phyloP scores from a whole-genome alignment of 2,888 invertebrate species.

The Platycheirus rosarum region DNA sequence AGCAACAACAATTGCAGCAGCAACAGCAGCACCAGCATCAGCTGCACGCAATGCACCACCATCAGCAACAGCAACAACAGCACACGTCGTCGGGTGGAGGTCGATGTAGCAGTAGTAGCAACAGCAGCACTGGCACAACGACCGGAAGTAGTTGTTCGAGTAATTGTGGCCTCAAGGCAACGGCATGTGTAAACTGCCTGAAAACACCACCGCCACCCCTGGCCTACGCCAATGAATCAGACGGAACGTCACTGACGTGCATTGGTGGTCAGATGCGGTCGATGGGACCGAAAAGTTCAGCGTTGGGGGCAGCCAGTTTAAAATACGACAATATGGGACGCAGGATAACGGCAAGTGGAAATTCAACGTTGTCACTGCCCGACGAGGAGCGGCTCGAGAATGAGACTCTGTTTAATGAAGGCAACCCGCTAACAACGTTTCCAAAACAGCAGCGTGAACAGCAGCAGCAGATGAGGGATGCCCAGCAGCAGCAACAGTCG shows the following conservation, averaged over 20 bases:
- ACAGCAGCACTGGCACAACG: constrained; percentile 60
- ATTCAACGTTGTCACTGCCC: constrained; percentile 92
- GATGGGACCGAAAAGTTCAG: constrained; percentile 76
- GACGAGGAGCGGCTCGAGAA: constrained; percentile 83
- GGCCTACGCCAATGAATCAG: constrained; percentile 74
- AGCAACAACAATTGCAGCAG: constrained; percentile 60
- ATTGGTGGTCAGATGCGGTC: constrained; percentile 75
- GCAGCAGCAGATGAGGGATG: constrained; percentile 56
- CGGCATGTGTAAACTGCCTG: constrained; percentile 77
- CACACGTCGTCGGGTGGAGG: constrained; percentile 51
- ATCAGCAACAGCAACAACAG: constrained; percentile 72
- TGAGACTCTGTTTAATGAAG: constrained; percentile 81
- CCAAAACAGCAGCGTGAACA: constrained; percentile 73
- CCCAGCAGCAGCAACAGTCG: constrained; percentile 59
- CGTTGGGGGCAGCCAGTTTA: constrained; percentile 77
- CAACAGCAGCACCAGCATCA: constrained; percentile 73
- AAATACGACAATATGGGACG: constrained; percentile 96
- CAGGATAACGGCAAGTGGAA: constrained; percentile 93
- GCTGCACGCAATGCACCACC: constrained; percentile 75
- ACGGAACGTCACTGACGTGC: constrained; percentile 78
- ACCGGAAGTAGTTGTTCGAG: constrained; percentile 76
- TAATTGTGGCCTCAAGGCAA: constrained; percentile 77
- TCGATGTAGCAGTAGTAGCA: constrained; percentile 60
- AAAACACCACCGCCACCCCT: constrained; percentile 75
- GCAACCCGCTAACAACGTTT: constrained; percentile 76